Evolutionary conservation across 2,888 invertebrate species (phyloP).

Genomic region (Tenthredo notha): DNA sequence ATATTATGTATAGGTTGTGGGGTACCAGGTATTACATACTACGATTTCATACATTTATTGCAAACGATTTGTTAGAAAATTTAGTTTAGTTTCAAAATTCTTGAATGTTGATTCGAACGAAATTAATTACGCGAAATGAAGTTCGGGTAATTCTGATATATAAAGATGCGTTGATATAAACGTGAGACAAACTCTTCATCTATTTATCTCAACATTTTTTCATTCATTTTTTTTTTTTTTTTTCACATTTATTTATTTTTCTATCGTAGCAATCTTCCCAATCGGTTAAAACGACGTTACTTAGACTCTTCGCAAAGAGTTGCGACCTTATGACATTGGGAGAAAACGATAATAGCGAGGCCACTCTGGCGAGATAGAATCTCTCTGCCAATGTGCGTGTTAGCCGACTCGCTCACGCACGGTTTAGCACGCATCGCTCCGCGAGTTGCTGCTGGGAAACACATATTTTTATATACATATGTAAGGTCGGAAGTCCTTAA

Average conservation of each 20-base stretch:
- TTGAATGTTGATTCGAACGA: no score
- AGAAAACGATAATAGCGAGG: slow-evolving; percentile 67
- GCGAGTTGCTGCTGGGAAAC: slow-evolving; percentile 44
- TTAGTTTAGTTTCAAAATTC: no score
- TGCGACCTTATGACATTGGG: slow-evolving; percentile 6
- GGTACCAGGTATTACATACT: no score
- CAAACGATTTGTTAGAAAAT: no score
- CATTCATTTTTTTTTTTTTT: background rate
- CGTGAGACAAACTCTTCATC: background rate
- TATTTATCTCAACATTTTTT: background rate
- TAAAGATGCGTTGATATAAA: background rate
- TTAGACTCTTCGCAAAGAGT: background rate
- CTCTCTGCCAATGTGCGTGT: slow-evolving; percentile 71
- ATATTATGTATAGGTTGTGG: no score
- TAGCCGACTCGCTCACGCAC: slow-evolving; percentile 66
- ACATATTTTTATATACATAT: background rate
- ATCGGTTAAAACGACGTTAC: background rate
- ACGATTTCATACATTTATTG: no score
- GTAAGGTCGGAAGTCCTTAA: slow-evolving; percentile 8
- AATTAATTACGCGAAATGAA: no score
- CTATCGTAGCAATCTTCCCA: background rate
- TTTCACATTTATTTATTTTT: background rate
- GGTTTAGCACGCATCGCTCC: slow-evolving; percentile 58
- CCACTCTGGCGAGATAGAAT: slow-evolving; percentile 70
- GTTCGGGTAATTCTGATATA: no score